Evolutionary conservation across 2,113 vertebrate genomes (phyloP).

Genomic region (Microtus richardsoni): DNA sequence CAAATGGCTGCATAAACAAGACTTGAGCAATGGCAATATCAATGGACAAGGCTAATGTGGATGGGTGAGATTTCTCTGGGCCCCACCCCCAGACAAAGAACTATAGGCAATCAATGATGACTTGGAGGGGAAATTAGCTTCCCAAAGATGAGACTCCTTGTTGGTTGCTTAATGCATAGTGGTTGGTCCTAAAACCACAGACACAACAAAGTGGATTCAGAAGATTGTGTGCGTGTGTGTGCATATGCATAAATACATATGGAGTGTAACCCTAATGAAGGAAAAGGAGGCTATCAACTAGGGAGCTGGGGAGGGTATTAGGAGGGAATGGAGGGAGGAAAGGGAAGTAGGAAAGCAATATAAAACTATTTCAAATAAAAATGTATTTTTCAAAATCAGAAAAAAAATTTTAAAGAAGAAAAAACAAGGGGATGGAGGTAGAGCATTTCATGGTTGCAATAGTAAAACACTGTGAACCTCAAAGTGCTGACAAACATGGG

Average conservation of each 20-base stretch:
- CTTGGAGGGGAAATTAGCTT: not conserved
- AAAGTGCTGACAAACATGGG: not conserved
- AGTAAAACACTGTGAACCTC: not conserved
- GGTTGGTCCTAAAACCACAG: not conserved
- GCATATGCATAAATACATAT: not conserved
- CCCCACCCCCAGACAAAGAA: not conserved
- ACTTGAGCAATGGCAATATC: not conserved
- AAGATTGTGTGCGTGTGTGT: not conserved
- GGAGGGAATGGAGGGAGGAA: not conserved
- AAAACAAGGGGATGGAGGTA: not conserved
- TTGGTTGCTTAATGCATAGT: not conserved
- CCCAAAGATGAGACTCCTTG: not conserved
- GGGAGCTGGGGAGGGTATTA: not conserved
- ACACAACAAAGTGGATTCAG: not conserved
- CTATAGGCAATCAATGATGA: not conserved
- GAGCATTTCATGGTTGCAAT: no score
- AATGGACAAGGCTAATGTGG: not conserved
- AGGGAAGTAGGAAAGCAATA: not conserved
- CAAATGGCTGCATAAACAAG: not conserved
- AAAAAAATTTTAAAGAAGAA: not conserved
- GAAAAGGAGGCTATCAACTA: not conserved
- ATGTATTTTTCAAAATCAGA: not conserved
- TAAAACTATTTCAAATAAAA: not conserved
- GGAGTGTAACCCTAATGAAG: no score
- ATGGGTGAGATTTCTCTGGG: not conserved